phyloP scores from a whole-genome alignment of 2,888 invertebrate species.

The Seira musarum region DNA sequence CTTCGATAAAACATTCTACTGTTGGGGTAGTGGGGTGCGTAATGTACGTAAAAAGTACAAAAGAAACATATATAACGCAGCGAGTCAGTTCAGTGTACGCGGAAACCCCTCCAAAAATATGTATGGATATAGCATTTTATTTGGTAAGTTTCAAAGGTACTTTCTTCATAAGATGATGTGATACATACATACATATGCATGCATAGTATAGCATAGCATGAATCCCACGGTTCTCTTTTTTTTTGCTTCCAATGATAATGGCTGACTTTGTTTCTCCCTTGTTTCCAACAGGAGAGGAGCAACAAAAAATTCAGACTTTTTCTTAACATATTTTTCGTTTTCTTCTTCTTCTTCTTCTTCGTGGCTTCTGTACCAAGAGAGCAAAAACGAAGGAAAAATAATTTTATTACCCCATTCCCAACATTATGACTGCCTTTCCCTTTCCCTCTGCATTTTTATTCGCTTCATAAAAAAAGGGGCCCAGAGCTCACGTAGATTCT shows the following conservation, averaged over 20 bases:
- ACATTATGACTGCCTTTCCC: conserved; percentile 41
- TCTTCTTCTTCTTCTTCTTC: conserved; percentile 18
- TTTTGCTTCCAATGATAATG: conserved; percentile 20
- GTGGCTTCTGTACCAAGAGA: background rate
- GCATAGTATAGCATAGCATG: background rate
- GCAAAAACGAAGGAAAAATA: conserved; percentile 33
- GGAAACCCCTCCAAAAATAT: background rate
- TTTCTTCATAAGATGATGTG: background rate
- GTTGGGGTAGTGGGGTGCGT: background rate
- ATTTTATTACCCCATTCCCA: conserved; percentile 61
- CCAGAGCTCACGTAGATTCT: background rate
- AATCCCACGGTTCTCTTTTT: background rate
- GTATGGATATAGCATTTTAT: background rate
- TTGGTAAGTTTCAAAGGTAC: background rate
- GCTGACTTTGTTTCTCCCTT: conserved; percentile 35
- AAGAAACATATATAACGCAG: background rate
- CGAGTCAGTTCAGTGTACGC: background rate
- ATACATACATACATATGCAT: conserved; percentile 7
- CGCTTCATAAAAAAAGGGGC: background rate
- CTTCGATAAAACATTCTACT: background rate
- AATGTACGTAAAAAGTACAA: background rate
- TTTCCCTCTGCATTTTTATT: background rate
- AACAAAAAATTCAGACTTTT: no score
- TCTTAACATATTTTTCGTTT: no score
- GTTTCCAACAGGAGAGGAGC: conserved; percentile 14